phyloP scores from a whole-genome alignment of 2,888 invertebrate genomes.

The Sphaerophoria taeniata region DNA sequence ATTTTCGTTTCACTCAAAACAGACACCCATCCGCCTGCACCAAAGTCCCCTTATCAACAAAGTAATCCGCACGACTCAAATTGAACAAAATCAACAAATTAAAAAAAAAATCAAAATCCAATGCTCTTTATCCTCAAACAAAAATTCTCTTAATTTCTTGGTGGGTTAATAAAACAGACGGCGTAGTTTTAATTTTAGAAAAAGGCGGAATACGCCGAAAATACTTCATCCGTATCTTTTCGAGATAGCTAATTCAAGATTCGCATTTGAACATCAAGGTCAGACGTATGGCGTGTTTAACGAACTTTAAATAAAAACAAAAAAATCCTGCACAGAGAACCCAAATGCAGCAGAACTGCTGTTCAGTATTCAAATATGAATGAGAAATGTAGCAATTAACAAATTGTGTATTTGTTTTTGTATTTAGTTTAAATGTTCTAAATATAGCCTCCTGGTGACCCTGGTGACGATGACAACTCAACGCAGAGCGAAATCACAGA shows the following conservation, averaged over 20 bases:
- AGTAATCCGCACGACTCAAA: neutral
- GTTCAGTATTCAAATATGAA: neutral
- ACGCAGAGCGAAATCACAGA: too few species aligned
- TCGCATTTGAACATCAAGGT: slow-evolving; percentile 5
- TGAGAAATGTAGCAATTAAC: neutral
- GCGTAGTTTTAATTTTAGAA: slow-evolving; percentile 5
- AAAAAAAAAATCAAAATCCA: too few species aligned
- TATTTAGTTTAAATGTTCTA: neutral
- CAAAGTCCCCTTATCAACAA: neutral
- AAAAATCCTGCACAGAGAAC: too few species aligned
- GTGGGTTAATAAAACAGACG: neutral
- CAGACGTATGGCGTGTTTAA: neutral
- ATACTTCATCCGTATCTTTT: slow-evolving; percentile 12
- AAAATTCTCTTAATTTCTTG: neutral
- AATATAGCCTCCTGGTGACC: slow-evolving; percentile 8
- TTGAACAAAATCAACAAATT: too few species aligned
- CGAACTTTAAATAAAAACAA: neutral
- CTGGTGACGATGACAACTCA: neutral
- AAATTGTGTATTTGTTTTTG: neutral
- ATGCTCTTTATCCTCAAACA: neutral
- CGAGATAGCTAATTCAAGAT: neutral
- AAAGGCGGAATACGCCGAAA: slow-evolving; percentile 10
- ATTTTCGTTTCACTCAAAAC: too few species aligned
- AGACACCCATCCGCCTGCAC: too few species aligned
- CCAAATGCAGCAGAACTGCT: too few species aligned